phyloP scores from a whole-genome alignment of 1,140 invertebrate genomes.

The Drosophila elegans region DNA sequence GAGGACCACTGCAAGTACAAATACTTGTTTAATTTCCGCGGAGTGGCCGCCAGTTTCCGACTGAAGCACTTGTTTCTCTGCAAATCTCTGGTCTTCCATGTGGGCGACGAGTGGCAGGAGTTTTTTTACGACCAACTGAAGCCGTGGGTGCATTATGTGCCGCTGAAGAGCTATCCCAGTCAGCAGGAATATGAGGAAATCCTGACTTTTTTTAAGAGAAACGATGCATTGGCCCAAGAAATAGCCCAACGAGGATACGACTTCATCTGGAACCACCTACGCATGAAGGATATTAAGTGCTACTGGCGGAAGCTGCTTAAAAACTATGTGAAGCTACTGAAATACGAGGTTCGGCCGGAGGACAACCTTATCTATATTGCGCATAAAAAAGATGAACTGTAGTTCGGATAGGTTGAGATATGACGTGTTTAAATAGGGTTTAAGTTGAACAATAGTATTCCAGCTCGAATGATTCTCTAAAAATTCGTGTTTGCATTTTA shows the following conservation, averaged over 20 bases:
- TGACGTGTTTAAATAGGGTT: not conserved
- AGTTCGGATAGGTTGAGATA: not conserved
- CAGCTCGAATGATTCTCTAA: too few species aligned
- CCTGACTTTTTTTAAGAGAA: slow-evolving; percentile 91
- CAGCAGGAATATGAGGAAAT: slow-evolving; percentile 89
- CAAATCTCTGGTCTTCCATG: slow-evolving; percentile 97
- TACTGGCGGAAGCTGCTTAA: slow-evolving; percentile 95
- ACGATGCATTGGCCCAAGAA: slow-evolving; percentile 90
- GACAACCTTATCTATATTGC: slow-evolving; percentile 85
- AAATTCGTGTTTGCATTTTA: too few species aligned
- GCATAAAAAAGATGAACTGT: slow-evolving; percentile 51
- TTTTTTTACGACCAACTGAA: slow-evolving; percentile 97
- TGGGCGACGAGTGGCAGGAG: slow-evolving; percentile 97
- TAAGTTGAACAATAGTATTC: not conserved
- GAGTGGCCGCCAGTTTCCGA: slow-evolving; percentile 98
- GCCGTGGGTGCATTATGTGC: slow-evolving; percentile 98
- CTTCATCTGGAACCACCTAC: slow-evolving; percentile 94
- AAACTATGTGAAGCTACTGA: slow-evolving; percentile 91
- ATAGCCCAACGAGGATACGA: slow-evolving; percentile 93
- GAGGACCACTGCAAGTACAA: slow-evolving; percentile 97
- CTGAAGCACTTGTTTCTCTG: slow-evolving; percentile 98
- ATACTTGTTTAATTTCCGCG: slow-evolving; percentile 98
- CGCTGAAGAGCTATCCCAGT: slow-evolving; percentile 90
- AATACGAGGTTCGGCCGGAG: slow-evolving; percentile 88
- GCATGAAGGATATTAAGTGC: slow-evolving; percentile 92